Conservation (phyloP, 2,888 invertebrate species). For the Protophormia terraenovae region DNA sequence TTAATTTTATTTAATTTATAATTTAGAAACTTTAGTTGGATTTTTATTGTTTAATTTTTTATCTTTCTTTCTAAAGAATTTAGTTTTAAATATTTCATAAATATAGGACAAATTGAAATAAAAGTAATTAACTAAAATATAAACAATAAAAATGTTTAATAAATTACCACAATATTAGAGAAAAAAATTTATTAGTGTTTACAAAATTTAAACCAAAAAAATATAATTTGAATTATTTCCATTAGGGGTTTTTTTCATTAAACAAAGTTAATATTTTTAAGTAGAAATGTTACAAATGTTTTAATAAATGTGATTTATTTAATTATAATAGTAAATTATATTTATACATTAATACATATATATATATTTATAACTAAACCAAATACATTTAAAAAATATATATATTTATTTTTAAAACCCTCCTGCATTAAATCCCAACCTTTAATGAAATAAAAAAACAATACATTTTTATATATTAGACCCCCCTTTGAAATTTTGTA, state of each 20-base stretch:
- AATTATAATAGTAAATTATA: slow-evolving; percentile 48
- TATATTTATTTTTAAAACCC: slow-evolving; percentile 67
- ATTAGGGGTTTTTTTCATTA: slow-evolving; percentile 18
- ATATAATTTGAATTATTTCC: neutral
- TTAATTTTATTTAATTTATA: neutral
- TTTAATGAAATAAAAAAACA: slow-evolving; percentile 7
- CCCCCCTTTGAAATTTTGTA: neutral
- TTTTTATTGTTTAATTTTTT: slow-evolving; percentile 33
- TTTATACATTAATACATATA: slow-evolving; percentile 62
- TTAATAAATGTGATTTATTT: slow-evolving; percentile 72
- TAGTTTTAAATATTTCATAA: slow-evolving; percentile 63
- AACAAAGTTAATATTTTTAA: slow-evolving; percentile 57
- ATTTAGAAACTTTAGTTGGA: slow-evolving; percentile 42
- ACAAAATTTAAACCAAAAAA: neutral
- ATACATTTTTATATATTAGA: slow-evolving; percentile 8
- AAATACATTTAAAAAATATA: slow-evolving; percentile 68
- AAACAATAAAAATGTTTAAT: slow-evolving; percentile 20
- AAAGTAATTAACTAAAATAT: slow-evolving; percentile 68
- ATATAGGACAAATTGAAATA: slow-evolving; percentile 70
- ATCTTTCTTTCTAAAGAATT: slow-evolving; percentile 35
- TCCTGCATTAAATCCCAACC: slow-evolving; percentile 63
- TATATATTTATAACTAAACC: slow-evolving; percentile 70
- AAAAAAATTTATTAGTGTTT: slow-evolving; percentile 54
- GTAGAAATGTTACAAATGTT: slow-evolving; percentile 72
- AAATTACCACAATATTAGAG: slow-evolving; percentile 25